Evolutionary conservation across 2,797 vertebrate genomes (phyloP).

Genomic region (Crypturellus tataupa): DNA sequence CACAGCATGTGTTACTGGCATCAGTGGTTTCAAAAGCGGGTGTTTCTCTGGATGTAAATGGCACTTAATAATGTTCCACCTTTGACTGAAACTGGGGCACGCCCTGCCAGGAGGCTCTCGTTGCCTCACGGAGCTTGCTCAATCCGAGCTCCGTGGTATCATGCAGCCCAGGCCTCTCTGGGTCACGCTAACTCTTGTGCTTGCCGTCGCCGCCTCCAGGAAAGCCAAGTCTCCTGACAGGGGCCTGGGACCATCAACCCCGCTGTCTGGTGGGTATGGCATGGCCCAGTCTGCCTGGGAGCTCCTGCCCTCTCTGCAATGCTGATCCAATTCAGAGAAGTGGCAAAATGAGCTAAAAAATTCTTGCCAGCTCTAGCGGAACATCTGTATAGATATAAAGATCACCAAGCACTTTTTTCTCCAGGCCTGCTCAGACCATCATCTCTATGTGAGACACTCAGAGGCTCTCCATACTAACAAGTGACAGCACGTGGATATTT

Average conservation of each 20-base stretch:
- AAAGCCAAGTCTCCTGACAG: background rate
- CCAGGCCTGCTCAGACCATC: background rate
- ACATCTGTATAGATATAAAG: background rate
- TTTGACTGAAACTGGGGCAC: slow-evolving; percentile 69
- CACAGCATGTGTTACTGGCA: slow-evolving; percentile 42
- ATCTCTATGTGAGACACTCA: background rate
- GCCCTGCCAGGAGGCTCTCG: slow-evolving; percentile 50
- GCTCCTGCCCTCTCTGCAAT: background rate
- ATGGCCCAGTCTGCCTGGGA: background rate
- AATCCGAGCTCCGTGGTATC: slow-evolving; percentile 32
- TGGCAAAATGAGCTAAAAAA: background rate
- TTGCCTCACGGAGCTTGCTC: slow-evolving; percentile 52
- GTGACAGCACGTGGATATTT: background rate
- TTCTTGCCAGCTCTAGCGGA: background rate
- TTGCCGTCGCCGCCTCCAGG: background rate
- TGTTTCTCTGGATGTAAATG: slow-evolving; percentile 62
- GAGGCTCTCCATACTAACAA: background rate
- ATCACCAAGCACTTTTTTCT: background rate
- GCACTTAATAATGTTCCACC: slow-evolving; percentile 68
- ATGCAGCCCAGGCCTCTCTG: slow-evolving; percentile 17
- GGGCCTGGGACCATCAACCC: background rate
- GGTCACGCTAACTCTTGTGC: slow-evolving; percentile 9
- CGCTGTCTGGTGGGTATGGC: background rate
- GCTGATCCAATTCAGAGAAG: background rate
- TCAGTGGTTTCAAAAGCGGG: slow-evolving; percentile 68